Conservation (phyloP, 2,113 vertebrate genomes). For the Pachypanchax playfairii region DNA sequence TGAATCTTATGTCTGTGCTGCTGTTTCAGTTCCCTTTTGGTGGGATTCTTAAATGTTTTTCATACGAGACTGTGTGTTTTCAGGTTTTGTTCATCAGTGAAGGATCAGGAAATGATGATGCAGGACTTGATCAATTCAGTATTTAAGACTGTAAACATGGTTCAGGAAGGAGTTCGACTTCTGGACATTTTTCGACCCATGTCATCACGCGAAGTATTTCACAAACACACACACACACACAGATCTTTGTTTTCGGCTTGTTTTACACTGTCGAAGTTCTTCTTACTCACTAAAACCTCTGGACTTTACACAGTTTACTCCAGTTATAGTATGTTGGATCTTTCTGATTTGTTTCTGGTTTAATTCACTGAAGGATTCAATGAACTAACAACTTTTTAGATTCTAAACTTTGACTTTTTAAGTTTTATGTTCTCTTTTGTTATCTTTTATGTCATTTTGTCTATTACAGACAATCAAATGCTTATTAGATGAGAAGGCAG, state of each 20-base stretch:
- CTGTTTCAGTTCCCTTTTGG: background rate
- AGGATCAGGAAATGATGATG: constrained; percentile 70
- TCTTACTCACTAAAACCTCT: too few relatives aligned
- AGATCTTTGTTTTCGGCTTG: background rate
- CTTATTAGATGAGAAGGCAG: constrained; percentile 79
- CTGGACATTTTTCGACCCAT: constrained; percentile 83
- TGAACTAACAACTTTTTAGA: too few relatives aligned
- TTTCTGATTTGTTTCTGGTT: background rate
- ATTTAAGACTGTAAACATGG: constrained; percentile 78
- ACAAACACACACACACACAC: constrained; percentile 5
- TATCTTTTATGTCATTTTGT: background rate
- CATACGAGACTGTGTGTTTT: constrained; percentile 8
- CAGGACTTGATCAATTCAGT: constrained; percentile 83
- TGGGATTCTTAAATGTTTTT: background rate
- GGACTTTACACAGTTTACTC: background rate
- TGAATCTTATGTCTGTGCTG: background rate
- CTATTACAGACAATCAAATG: constrained; percentile 80
- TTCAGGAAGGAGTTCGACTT: constrained; percentile 83
- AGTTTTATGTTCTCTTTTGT: background rate
- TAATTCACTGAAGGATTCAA: too few relatives aligned
- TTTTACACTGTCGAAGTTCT: too few relatives aligned
- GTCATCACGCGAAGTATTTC: constrained; percentile 81
- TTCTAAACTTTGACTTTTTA: background rate
- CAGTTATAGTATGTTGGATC: background rate
- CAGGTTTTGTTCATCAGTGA: constrained; percentile 54